Evolutionary conservation across 2,113 vertebrate genomes (phyloP).

Genomic region (Cyprinodon tularosa): DNA sequence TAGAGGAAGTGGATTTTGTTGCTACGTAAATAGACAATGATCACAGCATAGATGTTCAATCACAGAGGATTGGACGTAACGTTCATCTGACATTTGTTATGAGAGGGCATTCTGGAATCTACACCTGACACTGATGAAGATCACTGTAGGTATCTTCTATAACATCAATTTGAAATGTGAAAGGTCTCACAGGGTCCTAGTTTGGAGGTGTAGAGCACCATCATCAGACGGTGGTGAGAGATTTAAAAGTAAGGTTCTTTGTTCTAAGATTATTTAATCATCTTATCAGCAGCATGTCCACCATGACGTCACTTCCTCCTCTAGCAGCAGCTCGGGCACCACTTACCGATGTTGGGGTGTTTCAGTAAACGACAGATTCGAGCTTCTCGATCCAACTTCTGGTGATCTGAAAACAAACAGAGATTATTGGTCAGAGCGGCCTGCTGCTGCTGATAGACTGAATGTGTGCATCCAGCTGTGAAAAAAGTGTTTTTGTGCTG

Average conservation of each 20-base stretch:
- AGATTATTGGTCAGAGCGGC: neutral
- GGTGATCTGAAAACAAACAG: conserved; percentile 70
- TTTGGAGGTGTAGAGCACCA: too few relatives aligned
- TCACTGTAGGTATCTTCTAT: too few relatives aligned
- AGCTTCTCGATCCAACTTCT: conserved; percentile 80
- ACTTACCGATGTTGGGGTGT: conserved; percentile 79
- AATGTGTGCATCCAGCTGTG: neutral
- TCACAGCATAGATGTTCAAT: too few relatives aligned
- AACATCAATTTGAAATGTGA: too few relatives aligned
- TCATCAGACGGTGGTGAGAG: neutral
- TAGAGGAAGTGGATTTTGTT: too few relatives aligned
- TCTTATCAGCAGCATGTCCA: neutral
- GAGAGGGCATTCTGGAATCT: too few relatives aligned
- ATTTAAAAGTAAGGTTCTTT: neutral
- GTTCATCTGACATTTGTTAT: too few relatives aligned
- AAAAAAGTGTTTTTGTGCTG: too few relatives aligned
- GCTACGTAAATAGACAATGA: too few relatives aligned
- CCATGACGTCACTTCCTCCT: neutral
- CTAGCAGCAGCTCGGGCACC: neutral
- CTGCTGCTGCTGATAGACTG: neutral
- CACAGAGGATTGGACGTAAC: too few relatives aligned
- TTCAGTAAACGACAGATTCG: conserved; percentile 79
- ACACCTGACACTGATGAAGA: too few relatives aligned
- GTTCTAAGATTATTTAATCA: neutral
- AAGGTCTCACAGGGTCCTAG: too few relatives aligned